Percentiles rank a stretch among this genome's conserved stretches.
These are phyloP conservation scores for Sisor rabdophorus DNA, from an alignment of 2,113 vertebrate genomes.

Conservation along the genomic window DNA sequence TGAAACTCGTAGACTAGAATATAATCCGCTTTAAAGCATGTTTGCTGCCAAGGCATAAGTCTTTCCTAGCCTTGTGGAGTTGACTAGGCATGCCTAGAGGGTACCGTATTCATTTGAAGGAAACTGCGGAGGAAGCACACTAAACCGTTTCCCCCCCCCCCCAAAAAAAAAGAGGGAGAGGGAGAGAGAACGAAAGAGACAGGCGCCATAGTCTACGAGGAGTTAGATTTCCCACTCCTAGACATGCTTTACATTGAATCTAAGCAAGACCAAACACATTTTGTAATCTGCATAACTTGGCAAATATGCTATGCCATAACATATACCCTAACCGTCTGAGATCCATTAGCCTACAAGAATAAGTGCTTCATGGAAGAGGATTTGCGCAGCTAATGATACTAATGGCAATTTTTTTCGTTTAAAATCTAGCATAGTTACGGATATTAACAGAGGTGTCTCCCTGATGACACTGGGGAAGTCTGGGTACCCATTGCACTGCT, in stretches of 20 bases:
- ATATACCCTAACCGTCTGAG: constrained; percentile 21
- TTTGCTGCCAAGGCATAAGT: constrained; percentile 47
- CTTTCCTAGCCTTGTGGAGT: constrained; percentile 27
- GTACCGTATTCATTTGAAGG: constrained; percentile 45
- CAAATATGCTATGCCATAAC: not conserved
- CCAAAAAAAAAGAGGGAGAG: constrained; percentile 19
- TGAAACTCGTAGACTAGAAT: constrained; percentile 8
- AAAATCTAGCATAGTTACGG: no score
- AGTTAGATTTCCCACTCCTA: constrained; percentile 44
- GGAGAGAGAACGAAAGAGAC: constrained; percentile 16
- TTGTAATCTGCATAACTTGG: constrained; percentile 43
- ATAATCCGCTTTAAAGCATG: constrained; percentile 18
- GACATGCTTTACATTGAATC: constrained; percentile 50
- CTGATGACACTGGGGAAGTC: no score
- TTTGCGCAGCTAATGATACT: not conserved
- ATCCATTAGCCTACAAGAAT: constrained; percentile 24
- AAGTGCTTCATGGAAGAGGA: not conserved
- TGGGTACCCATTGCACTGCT: no score
- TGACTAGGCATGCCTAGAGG: constrained; percentile 48
- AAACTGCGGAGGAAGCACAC: constrained; percentile 59
- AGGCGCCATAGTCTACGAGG: constrained; percentile 41
- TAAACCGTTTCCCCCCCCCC: constrained; percentile 62
- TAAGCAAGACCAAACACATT: constrained; percentile 45
- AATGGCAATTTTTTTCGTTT: no score
- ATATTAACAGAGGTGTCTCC: no score